Evolutionary conservation across 1,140 invertebrate species (phyloP).

Genomic region (Caenorhabditis inopinata): DNA sequence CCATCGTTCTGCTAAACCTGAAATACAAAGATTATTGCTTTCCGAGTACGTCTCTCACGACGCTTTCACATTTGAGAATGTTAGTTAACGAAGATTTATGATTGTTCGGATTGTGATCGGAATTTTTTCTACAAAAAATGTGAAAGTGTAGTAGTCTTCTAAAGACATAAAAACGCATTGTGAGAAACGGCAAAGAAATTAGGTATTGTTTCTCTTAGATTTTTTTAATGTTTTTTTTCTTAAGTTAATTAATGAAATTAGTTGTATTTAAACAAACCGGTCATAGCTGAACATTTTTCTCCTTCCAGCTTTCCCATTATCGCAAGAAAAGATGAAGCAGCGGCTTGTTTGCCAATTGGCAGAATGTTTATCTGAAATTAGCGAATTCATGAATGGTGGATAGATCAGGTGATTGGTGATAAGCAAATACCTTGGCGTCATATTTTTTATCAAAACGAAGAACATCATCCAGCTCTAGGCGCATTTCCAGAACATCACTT

Average conservation of each 20-base stretch:
- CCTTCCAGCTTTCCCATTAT: neutral
- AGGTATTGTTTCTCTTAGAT: too few species aligned
- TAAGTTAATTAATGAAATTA: neutral
- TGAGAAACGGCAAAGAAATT: too few species aligned
- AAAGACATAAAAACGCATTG: neutral
- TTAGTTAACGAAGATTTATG: conserved; percentile 1
- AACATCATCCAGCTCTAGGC: conserved; percentile 7
- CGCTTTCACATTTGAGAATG: too few species aligned
- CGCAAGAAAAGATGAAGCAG: neutral
- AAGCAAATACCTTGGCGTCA: neutral
- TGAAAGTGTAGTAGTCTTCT: neutral
- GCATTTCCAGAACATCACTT: conserved; percentile 3
- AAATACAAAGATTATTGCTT: conserved; percentile 22
- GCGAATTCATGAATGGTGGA: neutral
- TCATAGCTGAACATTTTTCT: neutral
- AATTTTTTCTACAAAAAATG: neutral
- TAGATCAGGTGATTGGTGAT: neutral
- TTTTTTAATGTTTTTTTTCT: neutral
- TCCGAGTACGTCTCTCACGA: too few species aligned
- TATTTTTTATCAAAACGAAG: conserved; percentile 2
- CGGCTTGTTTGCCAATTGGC: neutral
- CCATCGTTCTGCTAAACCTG: conserved; percentile 20
- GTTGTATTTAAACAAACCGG: neutral
- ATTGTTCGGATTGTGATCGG: neutral
- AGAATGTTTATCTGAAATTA: conserved; percentile 1